Percentiles rank a stretch among this genome's conserved stretches.
These are phyloP conservation scores for Volucella inanis DNA, from an alignment of 2,888 invertebrate genomes.

Conservation along the genomic window DNA sequence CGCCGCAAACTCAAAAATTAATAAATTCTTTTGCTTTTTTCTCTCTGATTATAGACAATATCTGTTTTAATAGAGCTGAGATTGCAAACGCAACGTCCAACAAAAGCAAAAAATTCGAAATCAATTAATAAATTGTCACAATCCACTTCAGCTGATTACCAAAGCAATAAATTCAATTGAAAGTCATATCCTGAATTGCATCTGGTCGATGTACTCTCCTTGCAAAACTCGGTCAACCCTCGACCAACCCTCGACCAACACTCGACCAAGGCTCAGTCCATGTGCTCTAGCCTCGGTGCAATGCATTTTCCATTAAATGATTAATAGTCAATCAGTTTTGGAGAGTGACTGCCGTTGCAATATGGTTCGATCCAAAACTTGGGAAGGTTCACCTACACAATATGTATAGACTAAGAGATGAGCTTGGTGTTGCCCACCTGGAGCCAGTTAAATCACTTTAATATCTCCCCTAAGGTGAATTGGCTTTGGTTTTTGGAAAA, in stretches of 20 bases:
- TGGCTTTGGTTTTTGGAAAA: constrained; percentile 15
- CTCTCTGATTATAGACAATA: constrained; percentile 16
- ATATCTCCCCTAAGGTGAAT: constrained; percentile 59
- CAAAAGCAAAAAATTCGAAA: constrained; percentile 18
- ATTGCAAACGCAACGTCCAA: neutral
- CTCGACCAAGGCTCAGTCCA: neutral
- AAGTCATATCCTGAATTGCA: constrained; percentile 65
- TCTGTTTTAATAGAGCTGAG: constrained; percentile 5
- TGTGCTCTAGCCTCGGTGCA: constrained; percentile 1
- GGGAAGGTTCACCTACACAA: neutral
- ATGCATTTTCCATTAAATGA: constrained; percentile 71
- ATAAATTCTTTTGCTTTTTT: neutral
- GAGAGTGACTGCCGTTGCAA: neutral
- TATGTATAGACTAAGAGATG: constrained; percentile 13
- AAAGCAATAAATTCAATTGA: constrained; percentile 70
- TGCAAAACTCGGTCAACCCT: constrained; percentile 10
- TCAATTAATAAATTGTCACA: constrained; percentile 73
- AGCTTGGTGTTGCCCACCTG: constrained; percentile 40
- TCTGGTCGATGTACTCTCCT: constrained; percentile 15
- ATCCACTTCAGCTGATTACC: constrained; percentile 69
- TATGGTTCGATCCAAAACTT: constrained; percentile 8
- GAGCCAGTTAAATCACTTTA: constrained; percentile 64
- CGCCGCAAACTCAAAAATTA: constrained; percentile 4
- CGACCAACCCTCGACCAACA: neutral
- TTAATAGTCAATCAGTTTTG: constrained; percentile 65